These are phyloP conservation scores for Etheostoma nigrum DNA, from an alignment of 2,797 vertebrate species.

Conservation along the genomic window DNA sequence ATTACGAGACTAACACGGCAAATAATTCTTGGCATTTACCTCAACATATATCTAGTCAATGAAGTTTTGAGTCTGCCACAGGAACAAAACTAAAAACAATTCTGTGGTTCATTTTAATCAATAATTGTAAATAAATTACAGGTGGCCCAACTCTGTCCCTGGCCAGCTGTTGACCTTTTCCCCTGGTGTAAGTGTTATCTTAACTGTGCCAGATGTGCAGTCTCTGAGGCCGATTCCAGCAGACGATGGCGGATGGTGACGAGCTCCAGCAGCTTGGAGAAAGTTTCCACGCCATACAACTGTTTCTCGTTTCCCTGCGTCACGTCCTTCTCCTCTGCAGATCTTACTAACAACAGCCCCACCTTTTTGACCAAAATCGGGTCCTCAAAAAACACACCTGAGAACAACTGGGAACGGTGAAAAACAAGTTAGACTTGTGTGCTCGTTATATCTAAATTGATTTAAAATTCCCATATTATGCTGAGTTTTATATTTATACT, in stretches of 20 bases:
- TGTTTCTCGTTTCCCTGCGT: slow-evolving; percentile 71
- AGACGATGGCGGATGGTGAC: slow-evolving; percentile 78
- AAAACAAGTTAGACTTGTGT: neutral
- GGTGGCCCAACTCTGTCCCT: too few relatives aligned
- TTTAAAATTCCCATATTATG: neutral
- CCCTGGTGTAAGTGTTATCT: slow-evolving; percentile 24
- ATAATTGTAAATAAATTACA: too few relatives aligned
- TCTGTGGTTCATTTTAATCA: too few relatives aligned
- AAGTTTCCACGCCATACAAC: slow-evolving; percentile 74
- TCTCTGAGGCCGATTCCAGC: slow-evolving; percentile 78
- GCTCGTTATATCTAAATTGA: neutral
- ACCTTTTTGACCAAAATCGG: slow-evolving; percentile 77
- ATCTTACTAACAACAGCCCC: slow-evolving; percentile 68
- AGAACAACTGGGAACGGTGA: slow-evolving; percentile 79
- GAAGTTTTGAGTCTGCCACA: too few relatives aligned
- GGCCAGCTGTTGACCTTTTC: too few relatives aligned
- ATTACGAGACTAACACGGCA: too few relatives aligned
- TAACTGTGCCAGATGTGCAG: slow-evolving; percentile 76
- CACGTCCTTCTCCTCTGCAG: slow-evolving; percentile 55
- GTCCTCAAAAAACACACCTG: slow-evolving; percentile 79
- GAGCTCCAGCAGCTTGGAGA: slow-evolving; percentile 83
- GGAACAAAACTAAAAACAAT: too few relatives aligned
- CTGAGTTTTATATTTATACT: too few relatives aligned
- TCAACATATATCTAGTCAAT: too few relatives aligned
- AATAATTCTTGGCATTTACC: too few relatives aligned